Percentiles rank a stretch among this genome's conserved stretches.
Conservation (phyloP, 2,113 vertebrate genomes). For the Anolis sagrei region DNA sequence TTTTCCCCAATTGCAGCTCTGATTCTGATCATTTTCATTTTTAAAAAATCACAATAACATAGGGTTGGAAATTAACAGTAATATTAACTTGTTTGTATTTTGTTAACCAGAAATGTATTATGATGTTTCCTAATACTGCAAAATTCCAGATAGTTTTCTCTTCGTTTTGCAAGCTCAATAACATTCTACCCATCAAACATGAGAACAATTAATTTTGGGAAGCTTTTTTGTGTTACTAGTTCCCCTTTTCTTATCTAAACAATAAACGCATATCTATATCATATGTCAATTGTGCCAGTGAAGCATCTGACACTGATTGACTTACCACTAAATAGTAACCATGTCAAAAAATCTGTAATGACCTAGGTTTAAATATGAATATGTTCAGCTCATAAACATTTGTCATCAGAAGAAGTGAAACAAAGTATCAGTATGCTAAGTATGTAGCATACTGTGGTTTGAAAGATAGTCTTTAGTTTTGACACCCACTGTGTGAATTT, state of each 20-base stretch:
- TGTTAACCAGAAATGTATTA: conserved; percentile 35
- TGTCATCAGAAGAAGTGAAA: no score
- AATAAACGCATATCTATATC: conserved; percentile 54
- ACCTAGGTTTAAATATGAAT: not conserved
- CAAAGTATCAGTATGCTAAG: no score
- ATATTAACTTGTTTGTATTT: conserved; percentile 48
- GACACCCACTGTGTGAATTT: no score
- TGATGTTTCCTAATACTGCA: conserved; percentile 45
- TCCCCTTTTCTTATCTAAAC: conserved; percentile 43
- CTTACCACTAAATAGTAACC: not conserved
- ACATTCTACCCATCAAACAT: conserved; percentile 47
- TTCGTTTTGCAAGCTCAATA: conserved; percentile 53
- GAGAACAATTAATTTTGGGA: conserved; percentile 48
- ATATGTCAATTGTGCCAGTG: not conserved
- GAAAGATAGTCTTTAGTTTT: no score
- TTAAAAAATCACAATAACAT: conserved; percentile 14
- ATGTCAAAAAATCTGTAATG: not conserved
- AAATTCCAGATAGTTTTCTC: conserved; percentile 48
- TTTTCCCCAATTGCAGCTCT: not conserved
- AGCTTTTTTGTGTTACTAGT: conserved; percentile 44
- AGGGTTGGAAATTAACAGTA: conserved; percentile 45
- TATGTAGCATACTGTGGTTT: no score
- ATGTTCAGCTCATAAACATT: not conserved
- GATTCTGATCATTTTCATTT: conserved; percentile 56
- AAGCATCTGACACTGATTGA: not conserved